Evolutionary conservation across 53 echinoderm and acorn worm species (phyloP).

Genomic region (Pentamera pediparva): DNA sequence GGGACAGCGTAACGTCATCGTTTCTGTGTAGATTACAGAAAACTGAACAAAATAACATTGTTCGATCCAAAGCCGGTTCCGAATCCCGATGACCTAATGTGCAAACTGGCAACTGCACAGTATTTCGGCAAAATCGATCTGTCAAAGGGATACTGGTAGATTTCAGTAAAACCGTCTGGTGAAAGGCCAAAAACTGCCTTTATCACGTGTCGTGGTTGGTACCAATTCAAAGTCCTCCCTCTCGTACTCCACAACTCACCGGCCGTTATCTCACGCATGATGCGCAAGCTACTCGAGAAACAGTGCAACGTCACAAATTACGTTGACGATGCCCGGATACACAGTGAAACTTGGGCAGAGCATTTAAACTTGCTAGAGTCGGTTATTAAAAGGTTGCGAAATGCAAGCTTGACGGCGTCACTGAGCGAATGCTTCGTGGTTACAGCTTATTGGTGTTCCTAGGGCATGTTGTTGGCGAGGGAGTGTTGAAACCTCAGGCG

Average conservation of each 20-base stretch:
- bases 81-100: too few relatives aligned
- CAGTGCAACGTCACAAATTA: conserved; percentile 30
- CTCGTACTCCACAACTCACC: conserved; percentile 45
- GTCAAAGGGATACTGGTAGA: too few relatives aligned
- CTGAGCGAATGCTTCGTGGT: conserved; percentile 33
- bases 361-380: conserved; percentile 4
- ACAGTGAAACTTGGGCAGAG: conserved; percentile 36
- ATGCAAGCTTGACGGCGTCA: conserved; percentile 38
- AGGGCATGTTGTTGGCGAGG: conserved; percentile 36
- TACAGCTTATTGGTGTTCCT: conserved; percentile 37
- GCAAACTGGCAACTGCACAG: too few relatives aligned
- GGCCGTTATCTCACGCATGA: conserved; percentile 35
- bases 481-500: conserved; percentile 25
- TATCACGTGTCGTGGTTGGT: too few relatives aligned
- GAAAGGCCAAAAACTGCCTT: too few relatives aligned
- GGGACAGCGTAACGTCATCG: too few relatives aligned
- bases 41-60: too few relatives aligned
- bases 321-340: conserved; percentile 40
- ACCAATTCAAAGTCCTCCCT: too few relatives aligned
- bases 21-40: too few relatives aligned
- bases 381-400: conserved; percentile 13
- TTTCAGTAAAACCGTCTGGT: too few relatives aligned
- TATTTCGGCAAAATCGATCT: too few relatives aligned
- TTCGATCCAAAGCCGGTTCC: too few relatives aligned
- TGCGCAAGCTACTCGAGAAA: conserved; percentile 26